These are phyloP conservation scores for Paedocypris micromegethes DNA, from an alignment of 2,797 vertebrate genomes.

Conservation along the genomic window DNA sequence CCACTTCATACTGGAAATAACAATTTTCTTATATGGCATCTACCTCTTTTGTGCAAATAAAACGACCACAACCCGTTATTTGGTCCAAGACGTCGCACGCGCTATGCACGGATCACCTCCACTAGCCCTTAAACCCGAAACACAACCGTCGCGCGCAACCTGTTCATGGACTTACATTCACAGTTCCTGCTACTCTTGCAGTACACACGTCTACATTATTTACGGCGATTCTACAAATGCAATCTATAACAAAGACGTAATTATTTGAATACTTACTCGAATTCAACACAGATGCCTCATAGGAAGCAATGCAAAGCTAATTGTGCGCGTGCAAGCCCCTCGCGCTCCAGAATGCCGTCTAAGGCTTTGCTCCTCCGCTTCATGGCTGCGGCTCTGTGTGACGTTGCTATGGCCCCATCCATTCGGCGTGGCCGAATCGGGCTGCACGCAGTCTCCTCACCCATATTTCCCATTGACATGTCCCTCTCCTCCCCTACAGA, in stretches of 20 bases:
- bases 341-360: constrained; percentile 60
- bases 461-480: constrained; percentile 65
- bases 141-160: constrained; percentile 24
- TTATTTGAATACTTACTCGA: constrained; percentile 62
- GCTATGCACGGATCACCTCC: neutral
- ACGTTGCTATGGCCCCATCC: constrained; percentile 76
- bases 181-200: neutral
- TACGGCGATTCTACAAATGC: neutral
- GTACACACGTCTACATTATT: neutral
- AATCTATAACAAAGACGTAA: neutral
- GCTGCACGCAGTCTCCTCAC: constrained; percentile 62
- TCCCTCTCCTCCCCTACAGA: constrained; percentile 53
- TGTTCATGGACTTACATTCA: neutral
- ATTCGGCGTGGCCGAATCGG: constrained; percentile 75
- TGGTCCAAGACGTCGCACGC: constrained; percentile 11
- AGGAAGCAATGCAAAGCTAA: constrained; percentile 44
- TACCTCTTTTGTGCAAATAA: no score
- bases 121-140: constrained; percentile 1
- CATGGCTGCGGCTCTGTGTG: constrained; percentile 74
- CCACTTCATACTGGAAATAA: no score
- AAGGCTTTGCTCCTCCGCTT: constrained; percentile 62
- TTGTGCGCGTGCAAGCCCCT: constrained; percentile 57
- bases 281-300: constrained; percentile 43
- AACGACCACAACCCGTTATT: neutral
- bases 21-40: no score